Base-by-base conservation (phyloP, 1,140 invertebrate species). In the Macrobrachium rosenbergii region DNA sequence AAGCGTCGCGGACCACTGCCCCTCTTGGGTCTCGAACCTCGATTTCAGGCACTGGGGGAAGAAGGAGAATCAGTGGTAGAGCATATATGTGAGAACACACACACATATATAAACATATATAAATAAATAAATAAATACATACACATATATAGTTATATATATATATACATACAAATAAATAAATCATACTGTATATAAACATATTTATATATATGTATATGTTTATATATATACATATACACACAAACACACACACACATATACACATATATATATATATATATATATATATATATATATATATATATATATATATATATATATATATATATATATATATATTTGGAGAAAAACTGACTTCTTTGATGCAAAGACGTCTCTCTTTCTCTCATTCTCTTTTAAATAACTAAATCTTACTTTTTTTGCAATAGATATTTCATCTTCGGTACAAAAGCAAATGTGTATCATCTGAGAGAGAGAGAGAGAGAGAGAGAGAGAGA, bases 21-120 rank as follows among this genome's bases (percentile, higher is more conserved):
- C 85, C 85, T 5, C 85, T 67, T 17, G 85, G 78, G 69, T 87
- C 85, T 2, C 85, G 85, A 3, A 86, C 23, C 58, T 81, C 77
- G 23, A 82, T 87, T 16, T 87, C 59, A 0, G 85, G 85, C 23
- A 87, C 78, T 82, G 69, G n/a, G 19, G 7, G 59, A 28, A 52
- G 79, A 23, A 76, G 5, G 75, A 82, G 62, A 45, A n/a, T 2
- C 0, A n/a, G 63, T 37, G 6, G 23, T 17, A 14, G 17, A 11
- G 7, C 28, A 69, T 69, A 69, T 69, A 5, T 2, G 19, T 69
- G 19, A 17, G 14, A 11, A 21, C 28, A 23, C 28, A 23, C 12
- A 69, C 14, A 69, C 28, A 69, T 14, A 69, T 14, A 69, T 21
- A 69, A 7, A 23, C 14, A 3, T 21, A 23, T 21, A 3, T 21